Evolutionary conservation across 2,113 vertebrate species (phyloP), one percentile per base, ranked within the genome.

Genomic region (Nymphicus hollandicus): DNA sequence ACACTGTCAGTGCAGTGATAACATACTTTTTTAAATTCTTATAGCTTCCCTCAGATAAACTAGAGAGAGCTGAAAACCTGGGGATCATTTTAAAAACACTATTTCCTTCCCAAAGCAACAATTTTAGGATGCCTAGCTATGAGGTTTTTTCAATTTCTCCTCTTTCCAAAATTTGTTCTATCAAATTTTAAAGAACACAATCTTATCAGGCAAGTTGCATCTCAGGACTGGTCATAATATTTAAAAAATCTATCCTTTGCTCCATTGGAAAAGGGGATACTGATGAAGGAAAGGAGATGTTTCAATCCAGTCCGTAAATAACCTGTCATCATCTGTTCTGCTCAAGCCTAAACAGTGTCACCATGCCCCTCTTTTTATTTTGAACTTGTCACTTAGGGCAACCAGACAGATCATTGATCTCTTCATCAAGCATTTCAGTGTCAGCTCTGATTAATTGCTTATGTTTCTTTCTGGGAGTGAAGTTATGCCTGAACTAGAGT

Each of bases 221-320:
- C 44, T 31, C 23, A 33, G 18, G 13, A 53, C 49, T 35, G 15
- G 13, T 47, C 25, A 52, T 39, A n/a, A 64, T 31, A 73, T 27
- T 49, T 49, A 13, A 4, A 55, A 69, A 82, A 47, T 17, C 47
- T 31, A 8, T 9, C 9, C 50, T 81, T 72, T 79, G 33, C 52
- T 86, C 28, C 50, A 29, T 0, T 74, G 13, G 43, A 64, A 74
- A 86, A 72, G 16, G 14, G 28, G 41, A 65, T 27, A 46, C 8
- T 35, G 31, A 61, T 17, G 50, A 82, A 23, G 17, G 18, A 66
- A 55, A 72, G 24, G 25, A 87, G 29, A 17, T 18, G 27, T 91
- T 69, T 81, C 92, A 90, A 91, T 78, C 78, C 83, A 86, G 91
- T 91, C 87, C 71, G 73, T 71, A 88, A 91, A 89, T 71, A 86